A percentile compares a stretch with the other conserved stretches of the same genome.
Conservation (phyloP, 2,888 invertebrate species). For the Galeruca laticollis region DNA sequence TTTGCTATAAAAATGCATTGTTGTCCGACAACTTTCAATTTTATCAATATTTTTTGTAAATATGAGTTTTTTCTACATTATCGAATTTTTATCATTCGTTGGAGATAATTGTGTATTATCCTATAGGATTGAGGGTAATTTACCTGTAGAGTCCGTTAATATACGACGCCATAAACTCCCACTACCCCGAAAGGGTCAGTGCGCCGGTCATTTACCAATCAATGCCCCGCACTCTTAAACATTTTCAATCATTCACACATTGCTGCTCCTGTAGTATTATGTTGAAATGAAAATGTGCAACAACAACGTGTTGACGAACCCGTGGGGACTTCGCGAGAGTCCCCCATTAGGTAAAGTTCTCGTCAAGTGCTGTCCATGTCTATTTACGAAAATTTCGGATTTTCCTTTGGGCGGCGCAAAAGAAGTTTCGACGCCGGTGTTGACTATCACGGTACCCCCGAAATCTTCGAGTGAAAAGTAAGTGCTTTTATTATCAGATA, state of each 20-base stretch:
- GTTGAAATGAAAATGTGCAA: constrained; percentile 45
- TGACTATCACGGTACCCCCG: constrained; percentile 58
- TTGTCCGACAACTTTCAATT: no score
- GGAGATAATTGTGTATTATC: background rate
- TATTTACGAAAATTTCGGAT: constrained; percentile 51
- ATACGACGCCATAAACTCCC: constrained; percentile 17
- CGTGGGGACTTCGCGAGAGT: constrained; percentile 55
- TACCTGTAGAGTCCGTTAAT: constrained; percentile 23
- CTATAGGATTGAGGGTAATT: background rate
- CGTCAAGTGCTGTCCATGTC: constrained; percentile 53
- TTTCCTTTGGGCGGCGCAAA: constrained; percentile 25
- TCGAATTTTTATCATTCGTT: background rate
- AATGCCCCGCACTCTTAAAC: constrained; percentile 47
- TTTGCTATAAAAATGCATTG: no score
- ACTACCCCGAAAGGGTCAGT: constrained; percentile 55
- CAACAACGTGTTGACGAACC: constrained; percentile 49
- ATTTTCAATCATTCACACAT: constrained; percentile 22
- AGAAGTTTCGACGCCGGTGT: constrained; percentile 56
- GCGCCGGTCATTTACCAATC: constrained; percentile 58
- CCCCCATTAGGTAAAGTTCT: constrained; percentile 31
- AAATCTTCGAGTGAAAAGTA: constrained; percentile 42
- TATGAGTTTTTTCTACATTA: background rate
- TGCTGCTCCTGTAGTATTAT: background rate
- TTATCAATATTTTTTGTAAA: no score
- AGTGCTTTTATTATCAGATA: constrained; percentile 24